Base-by-base conservation (phyloP, 1,140 invertebrate genomes). In the Littorina saxatilis region DNA sequence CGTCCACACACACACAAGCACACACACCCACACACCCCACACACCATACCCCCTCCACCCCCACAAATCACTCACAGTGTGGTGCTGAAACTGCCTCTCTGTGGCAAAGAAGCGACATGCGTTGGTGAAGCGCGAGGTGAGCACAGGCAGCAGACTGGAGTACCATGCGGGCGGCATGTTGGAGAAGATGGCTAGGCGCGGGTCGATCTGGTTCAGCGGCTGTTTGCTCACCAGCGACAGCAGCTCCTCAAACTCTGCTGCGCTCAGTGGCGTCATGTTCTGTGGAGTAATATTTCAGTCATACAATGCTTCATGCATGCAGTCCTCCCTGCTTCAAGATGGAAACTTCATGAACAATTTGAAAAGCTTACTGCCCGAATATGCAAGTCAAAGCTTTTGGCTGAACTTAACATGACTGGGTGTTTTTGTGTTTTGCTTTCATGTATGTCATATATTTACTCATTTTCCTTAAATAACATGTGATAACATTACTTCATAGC, bases 91-190 rank as follows among this genome's bases (percentile, higher is more conserved):
- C 4, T 32, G 50, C 29, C 81, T 58, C 29, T 61, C 58, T 29
- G 79, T 81, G 72, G 73, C 20, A 39, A 83, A 80, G 55, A 73
- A 77, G 29, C 82, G 73, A 88, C 94, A 93, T 83, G 94, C 93
- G 55, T 87, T 84, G 73, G 93, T 92, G 87, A 96, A 96, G 87
- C 95, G 95, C 55, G 93, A 91, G 55, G 94, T 93, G n/a, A 96
- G 89, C 32, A 95, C 92, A 87, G 94, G 94, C 0, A 94, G 93
- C 27, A 96, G 91, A 15, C 93, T 91, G 84, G 95, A 94, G 88
- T 96, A 96, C 95, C 95, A 96, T 2, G 90, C 83, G 0, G 95
- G 87, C 11, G 95, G 94, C 88, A 96, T 95, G 85, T 94, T 94
- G 3, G 95, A 86, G 23, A 96, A 92, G 7, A 94, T 93, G 39